A percentile compares a stretch with the other conserved stretches of the same genome.
phyloP scores from a whole-genome alignment of 2,113 vertebrate species.

The Macroglossus sobrinus region DNA sequence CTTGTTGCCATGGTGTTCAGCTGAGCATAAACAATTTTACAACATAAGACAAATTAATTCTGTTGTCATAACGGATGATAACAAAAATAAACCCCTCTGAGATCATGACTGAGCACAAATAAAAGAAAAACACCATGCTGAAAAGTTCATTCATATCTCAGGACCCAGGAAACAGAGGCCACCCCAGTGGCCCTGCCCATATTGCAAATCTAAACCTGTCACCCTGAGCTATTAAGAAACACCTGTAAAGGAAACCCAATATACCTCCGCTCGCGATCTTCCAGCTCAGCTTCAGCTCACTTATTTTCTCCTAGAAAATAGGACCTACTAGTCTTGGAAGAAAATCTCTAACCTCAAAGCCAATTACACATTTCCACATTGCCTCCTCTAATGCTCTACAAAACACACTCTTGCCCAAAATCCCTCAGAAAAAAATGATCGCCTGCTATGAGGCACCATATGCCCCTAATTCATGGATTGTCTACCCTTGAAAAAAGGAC shows the following conservation, averaged over 20 bases:
- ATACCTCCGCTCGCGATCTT: neutral
- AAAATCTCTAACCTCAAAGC: neutral
- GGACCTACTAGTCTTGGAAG: neutral
- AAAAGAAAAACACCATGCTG: neutral
- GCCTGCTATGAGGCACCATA: neutral
- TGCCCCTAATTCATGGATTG: neutral
- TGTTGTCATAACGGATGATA: neutral
- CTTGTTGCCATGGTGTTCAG: neutral
- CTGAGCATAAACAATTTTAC: neutral
- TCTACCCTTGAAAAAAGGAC: neutral
- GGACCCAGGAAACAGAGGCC: neutral
- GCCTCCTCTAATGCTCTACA: neutral
- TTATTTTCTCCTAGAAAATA: neutral
- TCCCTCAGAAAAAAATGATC: neutral
- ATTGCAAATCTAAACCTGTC: neutral
- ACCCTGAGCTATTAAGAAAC: neutral
- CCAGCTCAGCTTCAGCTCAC: neutral
- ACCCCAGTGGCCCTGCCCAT: neutral
- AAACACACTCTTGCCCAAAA: neutral
- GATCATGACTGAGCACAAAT: neutral
- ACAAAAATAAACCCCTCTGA: neutral
- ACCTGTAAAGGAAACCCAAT: neutral
- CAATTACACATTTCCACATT: rapidly evolving
- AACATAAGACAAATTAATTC: neutral
- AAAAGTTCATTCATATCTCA: neutral